Conservation (phyloP, 2,797 vertebrate species). For the Anas capensis region DNA sequence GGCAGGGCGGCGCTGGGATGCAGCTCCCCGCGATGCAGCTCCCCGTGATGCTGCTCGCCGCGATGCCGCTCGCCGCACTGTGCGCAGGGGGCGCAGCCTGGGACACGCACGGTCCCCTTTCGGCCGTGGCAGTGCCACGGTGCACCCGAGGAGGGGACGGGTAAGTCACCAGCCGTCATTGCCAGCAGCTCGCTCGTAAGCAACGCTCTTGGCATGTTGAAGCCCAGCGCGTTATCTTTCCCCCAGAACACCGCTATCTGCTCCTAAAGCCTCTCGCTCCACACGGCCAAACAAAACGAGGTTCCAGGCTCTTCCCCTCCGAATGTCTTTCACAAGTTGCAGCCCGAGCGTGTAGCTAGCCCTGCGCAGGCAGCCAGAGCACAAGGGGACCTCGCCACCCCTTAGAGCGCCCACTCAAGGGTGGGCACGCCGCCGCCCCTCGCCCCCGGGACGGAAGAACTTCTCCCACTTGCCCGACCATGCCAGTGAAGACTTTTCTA, state of each 20-base stretch:
- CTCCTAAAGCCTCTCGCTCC: neutral
- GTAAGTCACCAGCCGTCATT: neutral
- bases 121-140: neutral
- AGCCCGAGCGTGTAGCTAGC: neutral
- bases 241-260: neutral
- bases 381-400: neutral
- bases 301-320: neutral
- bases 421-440: neutral
- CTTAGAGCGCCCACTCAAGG: neutral
- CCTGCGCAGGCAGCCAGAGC: neutral
- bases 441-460: neutral
- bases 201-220: neutral
- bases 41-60: neutral
- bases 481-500: constrained; percentile 78
- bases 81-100: neutral
- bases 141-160: neutral
- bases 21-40: neutral
- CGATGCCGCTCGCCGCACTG: neutral
- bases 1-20: neutral
- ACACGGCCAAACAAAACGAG: neutral
- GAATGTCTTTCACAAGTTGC: neutral
- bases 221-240: neutral
- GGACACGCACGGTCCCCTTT: neutral
- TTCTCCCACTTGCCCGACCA: constrained; percentile 59
- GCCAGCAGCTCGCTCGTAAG: neutral